Conservation (phyloP, 2,113 vertebrate species). For the Chlorodrepanis virens region DNA sequence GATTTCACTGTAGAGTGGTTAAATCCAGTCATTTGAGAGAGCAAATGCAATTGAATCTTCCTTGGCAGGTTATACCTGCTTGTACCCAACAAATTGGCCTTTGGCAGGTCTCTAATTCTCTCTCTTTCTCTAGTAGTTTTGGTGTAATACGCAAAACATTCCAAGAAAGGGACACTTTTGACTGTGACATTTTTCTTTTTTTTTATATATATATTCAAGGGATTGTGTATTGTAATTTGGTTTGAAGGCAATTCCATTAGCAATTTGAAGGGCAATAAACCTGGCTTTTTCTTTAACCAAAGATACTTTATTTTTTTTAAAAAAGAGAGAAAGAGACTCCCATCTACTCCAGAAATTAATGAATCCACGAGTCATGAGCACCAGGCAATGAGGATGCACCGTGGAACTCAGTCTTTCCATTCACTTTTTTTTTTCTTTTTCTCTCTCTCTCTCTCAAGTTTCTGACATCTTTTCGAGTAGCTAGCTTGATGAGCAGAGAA, state of each 20-base stretch:
- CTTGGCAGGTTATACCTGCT: not conserved
- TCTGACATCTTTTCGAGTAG: not conserved
- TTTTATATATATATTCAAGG: not conserved
- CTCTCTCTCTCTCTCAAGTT: not conserved
- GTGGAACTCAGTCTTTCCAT: not conserved
- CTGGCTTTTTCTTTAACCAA: constrained; percentile 62
- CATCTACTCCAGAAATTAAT: not conserved
- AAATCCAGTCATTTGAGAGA: not conserved
- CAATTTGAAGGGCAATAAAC: constrained; percentile 25
- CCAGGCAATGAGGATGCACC: constrained; percentile 12
- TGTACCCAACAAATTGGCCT: not conserved
- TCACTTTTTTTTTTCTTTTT: not conserved
- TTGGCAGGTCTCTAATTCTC: not conserved
- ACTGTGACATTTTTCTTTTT: not conserved
- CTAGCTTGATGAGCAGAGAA: constrained; percentile 16
- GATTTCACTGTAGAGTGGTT: not conserved
- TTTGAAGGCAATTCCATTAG: constrained; percentile 36
- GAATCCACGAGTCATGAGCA: not conserved
- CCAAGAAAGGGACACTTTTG: not conserved
- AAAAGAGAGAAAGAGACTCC: not conserved
- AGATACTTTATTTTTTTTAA: constrained; percentile 1
- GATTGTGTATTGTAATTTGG: not conserved
- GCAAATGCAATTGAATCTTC: not conserved
- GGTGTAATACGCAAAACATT: not conserved
- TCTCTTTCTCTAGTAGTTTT: not conserved